Evolutionary conservation across 1,140 invertebrate species (phyloP), one percentile per base, ranked within the genome.

Genomic region (Contarinia nasturtii): DNA sequence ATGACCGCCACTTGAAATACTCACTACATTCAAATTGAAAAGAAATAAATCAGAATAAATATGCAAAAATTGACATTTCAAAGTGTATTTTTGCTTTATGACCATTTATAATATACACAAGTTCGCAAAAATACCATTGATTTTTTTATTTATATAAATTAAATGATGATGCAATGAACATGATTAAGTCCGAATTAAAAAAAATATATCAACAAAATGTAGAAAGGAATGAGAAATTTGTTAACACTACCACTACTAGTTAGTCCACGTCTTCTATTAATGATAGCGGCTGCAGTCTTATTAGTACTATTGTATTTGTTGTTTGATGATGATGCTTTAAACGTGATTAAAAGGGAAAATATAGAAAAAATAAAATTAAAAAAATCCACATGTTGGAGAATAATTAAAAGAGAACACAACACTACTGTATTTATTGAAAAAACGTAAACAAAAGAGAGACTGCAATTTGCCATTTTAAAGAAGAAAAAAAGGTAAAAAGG

Each of bases 1-100:
- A 50, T 80, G 77, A 48, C 70, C 75, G 38, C 73, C 68, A 57
- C 73, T 70, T 54, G 73, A 74, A 51, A 82, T 65, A 64, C 77
- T 76, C 53, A 74, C 73, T 75, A 56, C 37, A 54, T 57, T 22
- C 47, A 48, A 44, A 51, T 52, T 27, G 45, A 38, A 47, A 42
- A 47, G 51, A 33, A 44, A 18, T 33, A 7, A 45, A 34, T 15
- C 5, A n/a, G 37, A 40, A 18, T 7, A 12, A 8, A 10, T 36
- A 3, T 14, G 14, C 14, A 40, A 40, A 40, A n/a, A 40, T 5
- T 40, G 14, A 14, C 37, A 40, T 40, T 40, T 40, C 15, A 5
- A 14, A 38, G 12, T 7, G 12, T 38, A 27, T 27, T 27, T 27
- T 27, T 27, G 27, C 27, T 27, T n/a, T n/a, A n/a, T n/a, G n/a